A percentile compares a stretch with the other conserved stretches of the same genome.
Conservation (phyloP, 2,888 invertebrate genomes). For the Oscheius sp. region DNA sequence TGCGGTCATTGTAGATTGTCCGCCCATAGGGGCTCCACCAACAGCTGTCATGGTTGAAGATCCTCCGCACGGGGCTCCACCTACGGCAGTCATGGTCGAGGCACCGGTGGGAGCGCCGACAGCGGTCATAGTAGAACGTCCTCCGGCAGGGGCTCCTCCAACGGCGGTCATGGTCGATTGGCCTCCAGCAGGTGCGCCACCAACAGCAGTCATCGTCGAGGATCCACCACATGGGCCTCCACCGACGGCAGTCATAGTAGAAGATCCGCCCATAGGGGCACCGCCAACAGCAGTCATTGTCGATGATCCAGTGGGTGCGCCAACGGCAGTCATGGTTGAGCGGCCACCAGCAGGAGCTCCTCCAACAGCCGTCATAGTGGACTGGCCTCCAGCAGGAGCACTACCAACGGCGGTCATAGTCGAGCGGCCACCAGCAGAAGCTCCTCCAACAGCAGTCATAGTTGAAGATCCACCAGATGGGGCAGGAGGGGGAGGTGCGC, state of each 20-base stretch:
- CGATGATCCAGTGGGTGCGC: conserved; percentile 3
- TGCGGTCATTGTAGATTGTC: conserved; percentile 59
- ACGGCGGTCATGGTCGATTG: conserved; percentile 59
- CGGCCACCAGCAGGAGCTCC: conserved; percentile 36
- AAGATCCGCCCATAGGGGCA: conserved; percentile 24
- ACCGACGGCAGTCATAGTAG: conserved; percentile 43
- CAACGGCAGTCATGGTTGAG: conserved; percentile 37
- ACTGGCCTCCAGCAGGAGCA: conserved; percentile 1
- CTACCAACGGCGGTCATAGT: conserved; percentile 30
- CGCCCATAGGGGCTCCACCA: conserved; percentile 50
- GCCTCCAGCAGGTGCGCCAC: conserved; percentile 43
- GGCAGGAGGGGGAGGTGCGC: conserved; percentile 21
- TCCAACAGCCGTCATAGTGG: conserved; percentile 27
- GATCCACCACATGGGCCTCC: conserved; percentile 33
- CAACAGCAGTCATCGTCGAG: conserved; percentile 47
- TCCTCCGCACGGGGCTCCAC: conserved; percentile 47
- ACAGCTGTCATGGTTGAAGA: conserved; percentile 63
- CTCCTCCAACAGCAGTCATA: conserved; percentile 30
- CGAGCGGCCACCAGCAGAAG: not conserved
- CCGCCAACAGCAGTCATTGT: conserved; percentile 40
- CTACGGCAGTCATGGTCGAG: conserved; percentile 63
- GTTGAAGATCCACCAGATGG: conserved; percentile 30
- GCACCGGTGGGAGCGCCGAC: conserved; percentile 50
- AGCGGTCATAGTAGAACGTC: conserved; percentile 61
- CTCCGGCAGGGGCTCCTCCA: conserved; percentile 50